Conservation (phyloP, 2,113 vertebrate species). For the Lasiurus cinereus region DNA sequence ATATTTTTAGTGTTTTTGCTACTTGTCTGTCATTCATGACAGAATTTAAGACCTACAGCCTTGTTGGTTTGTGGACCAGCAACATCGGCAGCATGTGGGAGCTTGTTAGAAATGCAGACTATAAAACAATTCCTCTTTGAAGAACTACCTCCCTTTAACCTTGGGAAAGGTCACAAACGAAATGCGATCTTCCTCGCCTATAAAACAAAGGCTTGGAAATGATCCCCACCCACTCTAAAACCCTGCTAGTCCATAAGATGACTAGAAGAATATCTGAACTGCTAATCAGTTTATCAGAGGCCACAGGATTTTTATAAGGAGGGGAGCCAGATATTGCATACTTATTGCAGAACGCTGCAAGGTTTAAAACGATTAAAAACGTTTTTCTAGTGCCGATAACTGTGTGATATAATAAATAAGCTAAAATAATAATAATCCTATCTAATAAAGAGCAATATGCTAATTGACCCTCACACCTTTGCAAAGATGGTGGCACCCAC, state of each 20-base stretch:
- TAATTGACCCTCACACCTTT: no score
- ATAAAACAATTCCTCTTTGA: constrained; percentile 16
- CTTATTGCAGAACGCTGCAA: neutral
- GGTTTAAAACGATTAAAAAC: constrained; percentile 38
- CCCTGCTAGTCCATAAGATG: neutral
- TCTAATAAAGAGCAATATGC: no score
- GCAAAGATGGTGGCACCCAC: no score
- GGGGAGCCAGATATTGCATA: neutral
- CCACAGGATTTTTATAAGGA: neutral
- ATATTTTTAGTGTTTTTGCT: constrained; percentile 2
- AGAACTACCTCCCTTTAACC: neutral
- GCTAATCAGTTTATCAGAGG: constrained; percentile 6
- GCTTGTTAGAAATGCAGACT: neutral
- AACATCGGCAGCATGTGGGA: neutral
- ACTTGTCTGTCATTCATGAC: neutral
- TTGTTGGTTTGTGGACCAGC: neutral
- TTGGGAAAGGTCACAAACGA: neutral
- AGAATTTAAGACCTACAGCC: neutral
- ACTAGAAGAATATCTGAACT: constrained; percentile 12
- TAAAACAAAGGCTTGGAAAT: constrained; percentile 26
- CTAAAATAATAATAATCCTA: no score
- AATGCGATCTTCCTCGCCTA: neutral
- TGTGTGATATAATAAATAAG: neutral
- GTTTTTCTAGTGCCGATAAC: constrained; percentile 51
- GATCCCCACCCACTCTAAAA: neutral